A percentile compares a stretch with the other conserved stretches of the same genome.
These are phyloP conservation scores for Apis laboriosa DNA, from an alignment of 1,140 invertebrate genomes.

Conservation along the genomic window DNA sequence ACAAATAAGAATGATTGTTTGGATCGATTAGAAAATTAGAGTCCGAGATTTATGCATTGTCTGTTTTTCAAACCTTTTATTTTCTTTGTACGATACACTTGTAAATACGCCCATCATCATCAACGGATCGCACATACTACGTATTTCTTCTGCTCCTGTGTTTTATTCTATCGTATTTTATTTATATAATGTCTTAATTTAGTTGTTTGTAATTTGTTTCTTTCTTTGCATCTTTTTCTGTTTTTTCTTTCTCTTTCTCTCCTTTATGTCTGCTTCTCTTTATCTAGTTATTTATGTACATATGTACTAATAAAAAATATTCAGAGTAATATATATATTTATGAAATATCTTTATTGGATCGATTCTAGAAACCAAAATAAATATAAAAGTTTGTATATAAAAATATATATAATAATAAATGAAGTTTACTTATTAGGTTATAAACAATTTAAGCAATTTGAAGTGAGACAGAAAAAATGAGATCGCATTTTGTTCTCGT, in stretches of 20 bases:
- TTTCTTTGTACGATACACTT: slow-evolving; percentile 27
- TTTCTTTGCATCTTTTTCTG: no score
- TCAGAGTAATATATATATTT: no score
- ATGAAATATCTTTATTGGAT: no score
- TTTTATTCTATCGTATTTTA: not conserved
- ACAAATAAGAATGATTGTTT: not conserved
- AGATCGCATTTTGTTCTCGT: no score
- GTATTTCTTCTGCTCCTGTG: no score
- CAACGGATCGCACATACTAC: slow-evolving; percentile 35
- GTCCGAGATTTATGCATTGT: not conserved
- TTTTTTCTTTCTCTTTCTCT: not conserved
- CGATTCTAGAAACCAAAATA: no score
- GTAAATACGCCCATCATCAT: slow-evolving; percentile 37
- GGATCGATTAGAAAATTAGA: slow-evolving; percentile 1
- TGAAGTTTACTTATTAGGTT: no score
- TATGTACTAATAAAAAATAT: not conserved
- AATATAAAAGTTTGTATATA: no score
- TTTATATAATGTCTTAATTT: not conserved
- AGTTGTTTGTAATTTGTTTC: not conserved
- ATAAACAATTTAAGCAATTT: no score
- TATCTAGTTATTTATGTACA: not conserved
- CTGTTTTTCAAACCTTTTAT: not conserved
- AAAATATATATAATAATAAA: no score
- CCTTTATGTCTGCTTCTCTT: not conserved
- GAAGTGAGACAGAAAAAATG: no score